Percentiles rank a stretch among this genome's conserved stretches.
Conservation (phyloP, 1,140 invertebrate genomes). For the Tetraneura akinire region DNA sequence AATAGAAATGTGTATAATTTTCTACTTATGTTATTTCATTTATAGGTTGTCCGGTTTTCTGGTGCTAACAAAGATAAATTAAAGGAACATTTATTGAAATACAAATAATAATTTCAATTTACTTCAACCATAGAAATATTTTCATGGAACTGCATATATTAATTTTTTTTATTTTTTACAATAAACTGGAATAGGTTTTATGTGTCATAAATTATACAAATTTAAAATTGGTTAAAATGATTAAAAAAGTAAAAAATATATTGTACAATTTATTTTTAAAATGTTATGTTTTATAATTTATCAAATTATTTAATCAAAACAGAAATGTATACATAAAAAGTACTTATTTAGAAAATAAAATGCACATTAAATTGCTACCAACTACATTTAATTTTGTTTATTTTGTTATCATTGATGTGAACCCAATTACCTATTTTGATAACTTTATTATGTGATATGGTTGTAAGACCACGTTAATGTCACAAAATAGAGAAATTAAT, state of each 20-base stretch:
- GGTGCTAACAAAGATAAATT: constrained; percentile 80
- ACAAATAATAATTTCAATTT: constrained; percentile 44
- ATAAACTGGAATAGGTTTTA: constrained; percentile 14
- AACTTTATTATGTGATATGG: no score
- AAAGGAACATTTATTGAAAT: constrained; percentile 60
- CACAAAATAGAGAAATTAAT: no score
- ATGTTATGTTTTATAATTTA: background rate
- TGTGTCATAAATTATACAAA: constrained; percentile 21
- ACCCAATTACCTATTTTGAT: no score
- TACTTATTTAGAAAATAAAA: constrained; percentile 36
- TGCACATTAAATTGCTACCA: constrained; percentile 19
- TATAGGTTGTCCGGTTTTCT: constrained; percentile 66
- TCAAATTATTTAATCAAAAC: background rate
- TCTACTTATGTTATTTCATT: constrained; percentile 9
- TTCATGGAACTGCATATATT: constrained; percentile 29
- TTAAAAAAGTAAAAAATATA: background rate
- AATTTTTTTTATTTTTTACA: background rate
- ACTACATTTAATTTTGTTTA: constrained; percentile 1
- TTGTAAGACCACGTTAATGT: no score
- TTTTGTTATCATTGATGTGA: no score
- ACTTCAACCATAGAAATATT: constrained; percentile 2
- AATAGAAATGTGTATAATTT: constrained; percentile 32
- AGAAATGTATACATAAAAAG: constrained; percentile 5
- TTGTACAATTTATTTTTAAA: background rate
- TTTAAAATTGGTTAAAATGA: constrained; percentile 20